Base-by-base conservation (phyloP, 2,797 vertebrate species). In the Spinus olivaceus region DNA sequence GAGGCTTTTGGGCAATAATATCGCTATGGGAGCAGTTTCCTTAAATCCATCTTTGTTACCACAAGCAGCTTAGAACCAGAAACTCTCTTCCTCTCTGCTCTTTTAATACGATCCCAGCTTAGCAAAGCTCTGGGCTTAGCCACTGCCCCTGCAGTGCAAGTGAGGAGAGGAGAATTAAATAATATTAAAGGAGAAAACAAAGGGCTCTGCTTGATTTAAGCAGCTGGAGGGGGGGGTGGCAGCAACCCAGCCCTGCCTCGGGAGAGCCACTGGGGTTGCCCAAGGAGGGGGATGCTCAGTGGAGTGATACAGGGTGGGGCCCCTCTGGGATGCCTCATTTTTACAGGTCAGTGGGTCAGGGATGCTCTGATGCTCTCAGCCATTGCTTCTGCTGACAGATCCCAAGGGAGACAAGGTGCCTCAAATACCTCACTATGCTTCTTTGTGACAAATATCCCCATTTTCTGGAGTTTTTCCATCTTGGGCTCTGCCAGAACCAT, bases 11-110 rank as follows among this genome's bases (percentile, higher is more conserved):
- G 76, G 85, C 85, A 88, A 83, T 94, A 90, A 81, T 83, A 90
- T 94, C 74, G 4, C 82, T 44, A 15, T 23, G 80, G 91, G 93
- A 95, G 90, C 88, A 61, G 66, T 92, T 96, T 95, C 94, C 77
- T 86, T 93, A 95, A 96, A 92, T 93, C 96, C 96, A 91, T 86
- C 95, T 95, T 90, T n/a, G 92, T 96, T 96, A 90, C 88, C n/a
- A 2, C 94, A 95, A 96, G 96, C 96, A 88, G 95, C 95, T 97
- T 95, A 96, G 78, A 67, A 56, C 56, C 88, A 97, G 90, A 90
- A 96, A 95, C 93, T 92, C 93, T 96, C 89, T 95, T 95, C 95
- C 95, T 96, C 90, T 84, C 92, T 56, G 92, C 65, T 86, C 93
- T 81, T 92, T 92, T 96, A 95, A 97, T 95, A 92, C 67, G 81